Evolutionary conservation across 2,797 vertebrate genomes (phyloP).

Genomic region (Myiothlypis coronata): DNA sequence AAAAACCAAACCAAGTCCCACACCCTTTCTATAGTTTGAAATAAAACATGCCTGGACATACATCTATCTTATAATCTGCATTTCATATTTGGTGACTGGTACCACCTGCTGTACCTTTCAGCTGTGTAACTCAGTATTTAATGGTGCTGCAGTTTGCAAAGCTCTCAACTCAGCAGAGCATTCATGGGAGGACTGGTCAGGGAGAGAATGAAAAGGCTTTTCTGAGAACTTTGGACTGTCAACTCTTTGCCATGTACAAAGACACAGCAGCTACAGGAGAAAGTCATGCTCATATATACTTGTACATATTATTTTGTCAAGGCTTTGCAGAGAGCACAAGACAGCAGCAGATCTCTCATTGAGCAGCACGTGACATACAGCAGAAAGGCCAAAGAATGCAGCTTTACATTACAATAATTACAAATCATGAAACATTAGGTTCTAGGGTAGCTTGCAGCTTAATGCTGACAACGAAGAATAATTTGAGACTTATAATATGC

Average conservation of each 20-base stretch:
- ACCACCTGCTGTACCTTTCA: not conserved
- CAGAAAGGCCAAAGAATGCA: not conserved
- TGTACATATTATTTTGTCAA: not conserved
- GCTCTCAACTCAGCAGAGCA: not conserved
- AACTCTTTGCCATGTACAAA: not conserved
- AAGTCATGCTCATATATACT: accelerated
- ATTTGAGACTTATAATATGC: not conserved
- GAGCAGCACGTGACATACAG: accelerated
- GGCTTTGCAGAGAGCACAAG: not conserved
- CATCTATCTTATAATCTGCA: not conserved
- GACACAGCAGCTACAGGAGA: not conserved
- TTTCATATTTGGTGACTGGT: not conserved
- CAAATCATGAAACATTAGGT: not conserved
- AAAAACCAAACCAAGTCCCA: not conserved
- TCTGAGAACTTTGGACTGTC: not conserved
- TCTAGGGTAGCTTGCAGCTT: not conserved
- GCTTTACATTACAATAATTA: not conserved
- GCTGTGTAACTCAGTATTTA: not conserved
- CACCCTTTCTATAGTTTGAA: not conserved
- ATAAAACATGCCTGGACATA: not conserved
- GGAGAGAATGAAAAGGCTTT: not conserved
- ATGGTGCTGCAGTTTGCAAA: not conserved
- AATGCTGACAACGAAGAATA: not conserved
- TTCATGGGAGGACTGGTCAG: not conserved
- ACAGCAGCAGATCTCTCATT: not conserved